These are phyloP conservation scores for Cladorhizidae sp. DNA, from an alignment of 37 sponge, comb jelly and placozoan genomes.

Conservation along the genomic window DNA sequence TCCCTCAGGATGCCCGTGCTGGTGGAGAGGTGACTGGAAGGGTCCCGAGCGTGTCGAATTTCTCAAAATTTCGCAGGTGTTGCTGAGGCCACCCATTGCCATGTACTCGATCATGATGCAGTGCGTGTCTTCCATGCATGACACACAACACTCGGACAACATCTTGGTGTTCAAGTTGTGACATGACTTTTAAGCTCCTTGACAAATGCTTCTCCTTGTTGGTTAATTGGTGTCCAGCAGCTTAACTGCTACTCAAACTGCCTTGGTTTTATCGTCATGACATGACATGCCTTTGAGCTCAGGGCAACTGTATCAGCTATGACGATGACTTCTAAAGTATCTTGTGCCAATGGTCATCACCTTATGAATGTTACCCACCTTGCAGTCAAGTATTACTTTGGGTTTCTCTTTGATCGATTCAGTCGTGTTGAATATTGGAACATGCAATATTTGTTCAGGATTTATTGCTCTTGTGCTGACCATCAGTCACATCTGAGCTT, in stretches of 20 bases:
- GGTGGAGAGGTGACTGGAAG: too few species aligned
- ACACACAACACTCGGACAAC: conserved; percentile 59
- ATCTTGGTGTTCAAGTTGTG: conserved; percentile 44
- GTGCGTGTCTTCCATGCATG: conserved; percentile 29
- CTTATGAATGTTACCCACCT: neutral
- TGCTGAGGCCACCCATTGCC: conserved; percentile 72
- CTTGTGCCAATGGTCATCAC: conserved; percentile 4
- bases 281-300: conserved; percentile 36
- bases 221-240: conserved; percentile 25
- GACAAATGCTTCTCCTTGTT: conserved; percentile 33
- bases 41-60: too few species aligned
- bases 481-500: too few species aligned
- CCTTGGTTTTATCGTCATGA: conserved; percentile 23
- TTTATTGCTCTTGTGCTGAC: too few species aligned
- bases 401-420: too few species aligned
- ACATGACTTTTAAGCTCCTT: conserved; percentile 63
- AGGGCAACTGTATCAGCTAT: conserved; percentile 43
- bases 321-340: conserved; percentile 8
- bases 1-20: too few species aligned
- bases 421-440: too few species aligned
- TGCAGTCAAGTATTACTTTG: neutral
- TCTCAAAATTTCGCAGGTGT: too few species aligned
- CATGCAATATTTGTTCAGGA: too few species aligned
- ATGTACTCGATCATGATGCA: conserved; percentile 75
- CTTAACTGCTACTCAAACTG: conserved; percentile 53